Conservation (phyloP, 2,113 vertebrate genomes). For the Candoia aspera region DNA sequence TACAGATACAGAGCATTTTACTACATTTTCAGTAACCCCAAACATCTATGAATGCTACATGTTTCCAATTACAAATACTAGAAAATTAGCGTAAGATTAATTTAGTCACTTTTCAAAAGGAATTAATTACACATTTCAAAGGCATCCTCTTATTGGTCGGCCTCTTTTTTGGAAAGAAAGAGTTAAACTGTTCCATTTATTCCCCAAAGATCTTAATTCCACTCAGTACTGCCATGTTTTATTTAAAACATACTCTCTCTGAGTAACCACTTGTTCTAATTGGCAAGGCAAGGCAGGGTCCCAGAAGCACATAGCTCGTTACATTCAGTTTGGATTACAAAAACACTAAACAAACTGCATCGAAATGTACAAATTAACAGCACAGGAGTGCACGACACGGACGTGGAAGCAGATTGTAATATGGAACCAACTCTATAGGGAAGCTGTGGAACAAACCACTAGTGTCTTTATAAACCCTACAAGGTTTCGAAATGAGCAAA, state of each 20-base stretch:
- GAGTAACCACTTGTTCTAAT: conserved; percentile 82
- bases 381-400: conserved; percentile 69
- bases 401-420: conserved; percentile 76
- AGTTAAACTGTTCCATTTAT: conserved; percentile 70
- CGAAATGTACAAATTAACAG: conserved; percentile 80
- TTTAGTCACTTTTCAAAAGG: conserved; percentile 32
- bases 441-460: conserved; percentile 72
- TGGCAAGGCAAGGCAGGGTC: conserved; percentile 79
- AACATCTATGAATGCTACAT: not conserved
- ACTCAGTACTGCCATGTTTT: conserved; percentile 77
- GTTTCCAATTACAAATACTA: conserved; percentile 15
- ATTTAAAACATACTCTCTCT: conserved; percentile 80
- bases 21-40: not conserved
- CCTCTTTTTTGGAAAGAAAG: conserved; percentile 54
- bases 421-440: conserved; percentile 74
- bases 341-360: conserved; percentile 81
- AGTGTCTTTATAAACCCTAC: conserved; percentile 69
- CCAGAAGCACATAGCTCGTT: conserved; percentile 80
- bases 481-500: conserved; percentile 74
- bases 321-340: conserved; percentile 82
- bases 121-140: not conserved
- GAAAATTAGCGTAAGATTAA: conserved; percentile 38
- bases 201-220: conserved; percentile 61
- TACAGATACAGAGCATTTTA: not conserved
- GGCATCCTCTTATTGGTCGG: not conserved